Percentiles rank a stretch among this genome's conserved stretches.
Conservation (phyloP, 2,113 vertebrate genomes). For the Gymnarchus niloticus region DNA sequence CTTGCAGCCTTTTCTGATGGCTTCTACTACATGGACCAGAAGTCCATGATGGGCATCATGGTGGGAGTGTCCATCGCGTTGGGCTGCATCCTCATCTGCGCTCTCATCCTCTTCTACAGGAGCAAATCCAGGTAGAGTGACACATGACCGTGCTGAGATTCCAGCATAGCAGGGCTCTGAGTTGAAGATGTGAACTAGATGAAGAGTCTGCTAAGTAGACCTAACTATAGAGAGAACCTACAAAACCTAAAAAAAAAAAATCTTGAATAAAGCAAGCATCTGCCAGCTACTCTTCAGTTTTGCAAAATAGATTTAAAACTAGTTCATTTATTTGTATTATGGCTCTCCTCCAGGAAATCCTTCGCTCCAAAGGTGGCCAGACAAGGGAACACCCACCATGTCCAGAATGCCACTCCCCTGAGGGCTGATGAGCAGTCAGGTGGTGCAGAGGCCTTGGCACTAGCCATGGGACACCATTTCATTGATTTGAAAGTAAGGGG, state of each 20-base stretch:
- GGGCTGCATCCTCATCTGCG: conserved; percentile 85
- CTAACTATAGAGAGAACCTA: too few relatives aligned
- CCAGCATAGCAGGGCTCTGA: not conserved
- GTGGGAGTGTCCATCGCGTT: conserved; percentile 90
- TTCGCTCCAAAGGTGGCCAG: conserved; percentile 69
- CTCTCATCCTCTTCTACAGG: conserved; percentile 83
- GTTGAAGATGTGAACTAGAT: not conserved
- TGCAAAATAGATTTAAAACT: too few relatives aligned
- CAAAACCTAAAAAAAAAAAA: too few relatives aligned
- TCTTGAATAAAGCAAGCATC: not conserved
- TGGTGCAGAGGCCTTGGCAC: conserved; percentile 67
- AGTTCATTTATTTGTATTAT: not conserved
- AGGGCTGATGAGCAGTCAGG: conserved; percentile 53
- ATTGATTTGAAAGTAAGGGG: conserved; percentile 77
- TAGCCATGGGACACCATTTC: conserved; percentile 66
- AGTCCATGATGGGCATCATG: conserved; percentile 87
- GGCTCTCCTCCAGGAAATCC: conserved; percentile 67
- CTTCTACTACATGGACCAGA: conserved; percentile 83
- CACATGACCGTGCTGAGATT: not conserved
- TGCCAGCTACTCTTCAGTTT: not conserved
- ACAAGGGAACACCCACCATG: conserved; percentile 53
- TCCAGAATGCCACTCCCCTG: conserved; percentile 50
- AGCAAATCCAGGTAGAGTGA: conserved; percentile 77
- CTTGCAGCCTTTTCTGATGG: conserved; percentile 69
- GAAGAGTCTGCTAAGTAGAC: not conserved